Evolutionary conservation across 1,140 invertebrate genomes (phyloP).

Genomic region (Hormaphis cornu): DNA sequence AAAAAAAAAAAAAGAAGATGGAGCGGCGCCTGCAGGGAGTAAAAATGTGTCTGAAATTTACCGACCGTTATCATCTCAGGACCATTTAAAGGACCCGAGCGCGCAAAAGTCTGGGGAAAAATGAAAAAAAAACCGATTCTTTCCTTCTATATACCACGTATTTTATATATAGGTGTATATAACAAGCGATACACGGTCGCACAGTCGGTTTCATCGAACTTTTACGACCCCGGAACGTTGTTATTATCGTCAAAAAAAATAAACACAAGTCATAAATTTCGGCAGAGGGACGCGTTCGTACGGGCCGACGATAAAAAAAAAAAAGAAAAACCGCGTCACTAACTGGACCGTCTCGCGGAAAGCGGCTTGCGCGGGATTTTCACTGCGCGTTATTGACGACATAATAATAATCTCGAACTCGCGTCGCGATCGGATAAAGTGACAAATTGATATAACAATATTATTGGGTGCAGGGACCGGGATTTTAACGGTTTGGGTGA

Average conservation of each 20-base stretch:
- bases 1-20: too few relatives aligned
- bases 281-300: constrained; percentile 17
- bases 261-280: constrained; percentile 30
- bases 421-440: too few relatives aligned
- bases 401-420: too few relatives aligned
- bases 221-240: constrained; percentile 23
- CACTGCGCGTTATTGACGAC: constrained; percentile 27
- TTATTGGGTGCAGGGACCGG: too few relatives aligned
- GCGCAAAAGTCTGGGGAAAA: neutral
- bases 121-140: too few relatives aligned
- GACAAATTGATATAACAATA: too few relatives aligned
- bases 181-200: too few relatives aligned
- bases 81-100: constrained; percentile 3
- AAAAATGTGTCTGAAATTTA: constrained; percentile 27
- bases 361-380: neutral
- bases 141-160: too few relatives aligned
- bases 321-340: too few relatives aligned
- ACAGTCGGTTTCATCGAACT: constrained; percentile 1
- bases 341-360: neutral
- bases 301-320: constrained; percentile 23
- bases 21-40: neutral
- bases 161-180: too few relatives aligned
- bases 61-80: constrained; percentile 1
- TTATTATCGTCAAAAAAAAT: constrained; percentile 26
- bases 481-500: too few relatives aligned